Percentiles rank a stretch among this genome's conserved stretches.
Conservation (phyloP, 2,113 vertebrate genomes). For the Azemiops feae region DNA sequence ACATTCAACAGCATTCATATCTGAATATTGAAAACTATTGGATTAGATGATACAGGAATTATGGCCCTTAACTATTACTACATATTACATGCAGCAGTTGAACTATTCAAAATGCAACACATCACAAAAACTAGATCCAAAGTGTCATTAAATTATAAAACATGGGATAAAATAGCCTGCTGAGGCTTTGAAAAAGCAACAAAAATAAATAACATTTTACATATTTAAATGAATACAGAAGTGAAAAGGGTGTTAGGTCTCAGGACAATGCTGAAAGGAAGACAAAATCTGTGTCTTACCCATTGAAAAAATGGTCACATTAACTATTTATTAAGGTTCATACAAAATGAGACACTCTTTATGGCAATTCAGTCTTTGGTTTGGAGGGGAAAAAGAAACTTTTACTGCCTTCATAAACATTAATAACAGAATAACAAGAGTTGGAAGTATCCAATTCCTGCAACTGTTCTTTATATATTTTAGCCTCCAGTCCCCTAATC, state of each 20-base stretch:
- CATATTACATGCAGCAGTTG: neutral
- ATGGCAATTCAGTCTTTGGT: neutral
- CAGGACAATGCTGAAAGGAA: neutral
- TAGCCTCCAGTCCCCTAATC: no score
- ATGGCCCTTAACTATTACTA: neutral
- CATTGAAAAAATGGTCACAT: neutral
- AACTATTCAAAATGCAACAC: neutral
- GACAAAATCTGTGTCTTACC: neutral
- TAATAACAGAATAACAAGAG: no score
- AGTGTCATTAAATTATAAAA: neutral
- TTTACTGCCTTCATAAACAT: neutral
- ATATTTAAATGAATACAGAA: neutral
- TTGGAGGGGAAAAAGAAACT: neutral
- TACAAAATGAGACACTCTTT: neutral
- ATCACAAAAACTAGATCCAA: neutral
- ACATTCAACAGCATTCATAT: neutral
- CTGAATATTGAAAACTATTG: neutral
- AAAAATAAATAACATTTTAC: neutral
- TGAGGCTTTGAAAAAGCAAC: neutral
- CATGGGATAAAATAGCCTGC: neutral
- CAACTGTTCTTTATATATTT: no score
- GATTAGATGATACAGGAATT: neutral
- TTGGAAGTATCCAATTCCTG: no score
- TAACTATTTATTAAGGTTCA: neutral
- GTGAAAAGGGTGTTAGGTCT: neutral